A percentile compares a stretch with the other conserved stretches of the same genome.
Evolutionary conservation across 37 sponge, comb jelly and placozoan genomes (phyloP).

Genomic region (Haliclona indistincta): DNA sequence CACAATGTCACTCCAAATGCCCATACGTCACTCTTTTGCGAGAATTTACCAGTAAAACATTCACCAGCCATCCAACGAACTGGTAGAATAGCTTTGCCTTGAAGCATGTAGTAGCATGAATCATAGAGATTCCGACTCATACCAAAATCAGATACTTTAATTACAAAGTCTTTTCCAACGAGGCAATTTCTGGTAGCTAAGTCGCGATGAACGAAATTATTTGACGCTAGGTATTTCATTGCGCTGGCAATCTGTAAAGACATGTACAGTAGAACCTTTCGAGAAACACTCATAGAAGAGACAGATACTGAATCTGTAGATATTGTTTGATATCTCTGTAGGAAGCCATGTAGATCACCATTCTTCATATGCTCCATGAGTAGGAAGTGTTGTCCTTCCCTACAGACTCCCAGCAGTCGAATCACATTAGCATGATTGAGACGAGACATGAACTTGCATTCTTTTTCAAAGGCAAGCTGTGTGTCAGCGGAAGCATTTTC

Average conservation of each 20-base stretch:
- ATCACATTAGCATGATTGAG: conserved; percentile 58
- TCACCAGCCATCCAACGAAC: conserved; percentile 80
- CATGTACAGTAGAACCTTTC: conserved; percentile 26
- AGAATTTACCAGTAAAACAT: conserved; percentile 76
- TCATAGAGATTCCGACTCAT: conserved; percentile 70
- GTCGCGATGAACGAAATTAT: conserved; percentile 66
- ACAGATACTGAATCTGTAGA: neutral
- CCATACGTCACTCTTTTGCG: conserved; percentile 76
- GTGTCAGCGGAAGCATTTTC: neutral
- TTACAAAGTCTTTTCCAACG: conserved; percentile 50
- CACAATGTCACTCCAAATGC: conserved; percentile 77
- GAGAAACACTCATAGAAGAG: neutral
- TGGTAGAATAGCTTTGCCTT: conserved; percentile 49
- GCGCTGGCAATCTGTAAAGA: conserved; percentile 57
- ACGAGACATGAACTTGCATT: conserved; percentile 60
- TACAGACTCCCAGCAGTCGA: conserved; percentile 56
- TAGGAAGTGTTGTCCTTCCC: conserved; percentile 31
- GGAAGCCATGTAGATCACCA: conserved; percentile 68
- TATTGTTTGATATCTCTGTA: conserved; percentile 25
- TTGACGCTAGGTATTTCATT: conserved; percentile 61
- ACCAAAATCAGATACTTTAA: conserved; percentile 78
- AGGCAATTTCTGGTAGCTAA: conserved; percentile 79
- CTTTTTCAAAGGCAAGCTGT: conserved; percentile 51
- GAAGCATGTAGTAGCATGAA: conserved; percentile 54
- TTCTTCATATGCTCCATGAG: conserved; percentile 76